Evolutionary conservation across 2,888 invertebrate species (phyloP).

Genomic region (Isotomurus palustris): DNA sequence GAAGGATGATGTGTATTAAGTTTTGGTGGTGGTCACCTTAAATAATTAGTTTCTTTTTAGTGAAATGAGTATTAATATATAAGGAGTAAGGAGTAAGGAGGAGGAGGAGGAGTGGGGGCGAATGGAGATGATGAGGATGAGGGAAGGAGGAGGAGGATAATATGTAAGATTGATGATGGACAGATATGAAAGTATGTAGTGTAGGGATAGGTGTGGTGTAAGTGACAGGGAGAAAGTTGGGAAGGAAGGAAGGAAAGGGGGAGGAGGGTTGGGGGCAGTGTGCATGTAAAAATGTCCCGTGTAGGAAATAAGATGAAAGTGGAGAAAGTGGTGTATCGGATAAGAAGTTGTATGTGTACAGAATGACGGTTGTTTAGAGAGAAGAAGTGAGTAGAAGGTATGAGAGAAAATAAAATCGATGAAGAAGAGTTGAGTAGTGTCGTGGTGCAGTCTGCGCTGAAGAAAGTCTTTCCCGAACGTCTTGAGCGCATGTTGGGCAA

Average conservation of each 20-base stretch:
- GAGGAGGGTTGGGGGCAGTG: conserved; percentile 9
- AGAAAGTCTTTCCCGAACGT: conserved; percentile 42
- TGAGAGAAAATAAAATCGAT: conserved; percentile 46
- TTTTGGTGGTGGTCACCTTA: too few relatives aligned
- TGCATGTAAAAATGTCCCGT: conserved; percentile 8
- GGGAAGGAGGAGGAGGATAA: not conserved
- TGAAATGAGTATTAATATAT: too few relatives aligned
- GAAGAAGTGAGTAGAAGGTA: conserved; percentile 20
- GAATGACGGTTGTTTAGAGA: conserved; percentile 11
- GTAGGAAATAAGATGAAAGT: conserved; percentile 1
- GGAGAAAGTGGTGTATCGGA: conserved; percentile 12
- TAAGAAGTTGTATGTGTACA: conserved; percentile 13
- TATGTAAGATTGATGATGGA: conserved; percentile 1
- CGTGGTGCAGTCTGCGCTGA: conserved; percentile 37
- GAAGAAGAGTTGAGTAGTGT: conserved; percentile 36
- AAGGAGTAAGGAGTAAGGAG: not conserved
- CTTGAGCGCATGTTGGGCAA: conserved; percentile 47
- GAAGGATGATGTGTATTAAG: too few relatives aligned
- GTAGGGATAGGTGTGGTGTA: not conserved
- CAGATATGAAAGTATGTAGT: not conserved
- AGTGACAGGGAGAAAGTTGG: not conserved
- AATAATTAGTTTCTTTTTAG: too few relatives aligned
- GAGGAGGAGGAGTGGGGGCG: not conserved
- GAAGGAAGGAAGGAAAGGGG: conserved; percentile 5
- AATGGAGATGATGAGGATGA: not conserved